Conservation (phyloP, 2,113 vertebrate genomes). For the Myxocyprinus asiaticus region DNA sequence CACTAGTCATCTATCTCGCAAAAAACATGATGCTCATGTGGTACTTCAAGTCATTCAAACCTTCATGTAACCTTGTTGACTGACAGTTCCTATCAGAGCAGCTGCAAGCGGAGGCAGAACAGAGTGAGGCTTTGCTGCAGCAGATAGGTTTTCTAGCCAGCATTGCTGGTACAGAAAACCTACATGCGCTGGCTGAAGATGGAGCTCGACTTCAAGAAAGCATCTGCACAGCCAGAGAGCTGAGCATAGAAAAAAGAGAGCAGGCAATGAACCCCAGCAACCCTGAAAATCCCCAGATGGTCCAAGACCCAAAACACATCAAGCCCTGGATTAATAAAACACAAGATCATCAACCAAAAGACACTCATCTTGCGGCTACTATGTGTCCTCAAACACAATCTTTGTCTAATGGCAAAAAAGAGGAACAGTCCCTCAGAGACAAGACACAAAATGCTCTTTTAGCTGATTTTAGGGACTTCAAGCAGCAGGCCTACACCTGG, state of each 20-base stretch:
- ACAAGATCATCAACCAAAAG: background rate
- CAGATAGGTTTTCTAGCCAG: constrained; percentile 72
- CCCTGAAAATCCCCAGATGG: background rate
- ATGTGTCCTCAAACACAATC: background rate
- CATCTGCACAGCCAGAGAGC: constrained; percentile 73
- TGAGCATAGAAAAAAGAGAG: constrained; percentile 80
- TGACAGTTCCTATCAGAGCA: constrained; percentile 65
- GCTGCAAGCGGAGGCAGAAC: constrained; percentile 78
- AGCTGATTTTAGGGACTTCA: constrained; percentile 9
- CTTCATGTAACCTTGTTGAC: background rate
- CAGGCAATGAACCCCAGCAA: constrained; percentile 56
- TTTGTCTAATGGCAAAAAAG: background rate
- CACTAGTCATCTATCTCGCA: no score
- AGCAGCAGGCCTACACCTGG: constrained; percentile 28
- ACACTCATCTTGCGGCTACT: background rate
- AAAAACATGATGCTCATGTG: no score
- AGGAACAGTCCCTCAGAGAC: background rate
- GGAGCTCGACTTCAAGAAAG: constrained; percentile 59
- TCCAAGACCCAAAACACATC: background rate
- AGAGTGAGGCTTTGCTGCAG: constrained; percentile 74
- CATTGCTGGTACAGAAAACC: constrained; percentile 64
- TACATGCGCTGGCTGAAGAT: constrained; percentile 73
- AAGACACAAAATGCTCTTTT: background rate
- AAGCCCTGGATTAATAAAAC: background rate
- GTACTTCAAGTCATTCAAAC: background rate